Conservation (phyloP, 2,113 vertebrate genomes). For the Lota lota region DNA sequence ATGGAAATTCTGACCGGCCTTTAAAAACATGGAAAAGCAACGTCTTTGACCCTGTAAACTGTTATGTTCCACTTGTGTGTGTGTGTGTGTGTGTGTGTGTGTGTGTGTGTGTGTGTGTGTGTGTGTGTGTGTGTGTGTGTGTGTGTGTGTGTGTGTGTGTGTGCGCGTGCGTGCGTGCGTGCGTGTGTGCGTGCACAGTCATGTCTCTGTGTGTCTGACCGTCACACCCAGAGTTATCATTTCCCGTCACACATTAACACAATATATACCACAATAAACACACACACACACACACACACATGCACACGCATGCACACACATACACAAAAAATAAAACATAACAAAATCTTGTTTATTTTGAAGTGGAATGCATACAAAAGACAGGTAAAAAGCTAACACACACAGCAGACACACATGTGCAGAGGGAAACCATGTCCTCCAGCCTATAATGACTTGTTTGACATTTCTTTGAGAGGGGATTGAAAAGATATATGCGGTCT, state of each 20-base stretch:
- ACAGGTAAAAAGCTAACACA: neutral
- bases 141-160: constrained; percentile 5
- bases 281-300: neutral
- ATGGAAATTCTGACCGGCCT: neutral
- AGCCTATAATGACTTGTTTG: too few species aligned
- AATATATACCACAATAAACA: too few species aligned
- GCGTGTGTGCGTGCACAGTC: neutral
- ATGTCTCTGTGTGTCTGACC: neutral
- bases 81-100: neutral
- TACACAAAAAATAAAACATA: neutral
- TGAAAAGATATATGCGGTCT: too few species aligned
- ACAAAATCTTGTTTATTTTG: too few species aligned
- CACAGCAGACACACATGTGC: too few species aligned
- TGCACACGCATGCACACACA: neutral
- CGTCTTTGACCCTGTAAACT: too few species aligned
- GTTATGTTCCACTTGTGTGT: too few species aligned
- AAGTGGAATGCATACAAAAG: too few species aligned
- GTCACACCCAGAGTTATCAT: too few species aligned
- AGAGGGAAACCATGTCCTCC: neutral
- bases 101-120: constrained; percentile 1
- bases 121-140: constrained; percentile 2
- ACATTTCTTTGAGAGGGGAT: too few species aligned
- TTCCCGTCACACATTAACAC: too few species aligned
- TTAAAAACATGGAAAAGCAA: too few species aligned
- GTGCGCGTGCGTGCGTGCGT: neutral